Evolutionary conservation across 2,797 vertebrate species (phyloP), one percentile per base, ranked within the genome.

Genomic region (Coregonus sp.): DNA sequence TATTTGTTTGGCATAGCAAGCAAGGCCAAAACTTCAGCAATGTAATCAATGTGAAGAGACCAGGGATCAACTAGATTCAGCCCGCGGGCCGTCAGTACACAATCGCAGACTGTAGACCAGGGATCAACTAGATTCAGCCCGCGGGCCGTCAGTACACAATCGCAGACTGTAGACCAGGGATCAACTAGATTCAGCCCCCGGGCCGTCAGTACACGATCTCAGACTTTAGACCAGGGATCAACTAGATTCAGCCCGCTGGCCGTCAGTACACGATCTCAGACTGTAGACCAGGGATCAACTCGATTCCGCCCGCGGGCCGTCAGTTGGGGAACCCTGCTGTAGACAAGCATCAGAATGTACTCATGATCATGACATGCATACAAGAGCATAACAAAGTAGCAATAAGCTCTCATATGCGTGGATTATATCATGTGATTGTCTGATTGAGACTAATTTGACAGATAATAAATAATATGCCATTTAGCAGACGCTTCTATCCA

Each of bases 1-100:
- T 7, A 63, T 11, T 63, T 63, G 4, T 63, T 63, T 63, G 59
- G 59, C 59, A 20, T 3, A 63, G 59, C 20, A 63, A 63, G 59
- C 59, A 9, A 7, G n/a, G 59, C 3, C 25, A 25, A 63, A 63
- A 63, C 11, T 63, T 7, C 25, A 63, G 59, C 7, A 63, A 63
- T 63, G 59, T 29, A 63, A 63, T 63, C 59, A 63, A 63, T 63
- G 59, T 63, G 59, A 63, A 63, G 11, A 59, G 54, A 59, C 35
- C 16, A 59, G 18, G 6, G n/a, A 59, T 51, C 35, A 35, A 35
- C 35, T 35, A 35, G 35, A 35, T 35, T 35, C 35, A 35, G 35
- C 35, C 35, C 4, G 35, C 0, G 0, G 33, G 2, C 2, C 33
- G 33, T 33, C 33, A 47, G 40, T 47, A 2, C 40, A 63, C 3